phyloP scores from a whole-genome alignment of 2,797 vertebrate genomes.

The Enteromius anoplus region DNA sequence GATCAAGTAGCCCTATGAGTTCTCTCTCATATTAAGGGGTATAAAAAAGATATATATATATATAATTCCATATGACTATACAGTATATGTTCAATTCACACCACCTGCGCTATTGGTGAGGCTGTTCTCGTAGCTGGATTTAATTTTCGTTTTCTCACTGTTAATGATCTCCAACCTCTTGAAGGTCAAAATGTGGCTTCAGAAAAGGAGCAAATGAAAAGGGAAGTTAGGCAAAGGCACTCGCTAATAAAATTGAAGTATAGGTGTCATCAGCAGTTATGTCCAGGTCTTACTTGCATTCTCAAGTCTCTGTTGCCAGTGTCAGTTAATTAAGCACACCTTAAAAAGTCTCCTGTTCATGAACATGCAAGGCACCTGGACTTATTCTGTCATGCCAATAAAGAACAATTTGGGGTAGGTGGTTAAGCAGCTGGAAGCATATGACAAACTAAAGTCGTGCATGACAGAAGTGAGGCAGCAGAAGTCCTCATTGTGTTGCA shows the following conservation, averaged over 20 bases:
- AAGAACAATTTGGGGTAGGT: not conserved
- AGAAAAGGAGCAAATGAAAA: slow-evolving; percentile 3
- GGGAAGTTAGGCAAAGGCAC: slow-evolving; percentile 14
- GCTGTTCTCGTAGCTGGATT: slow-evolving; percentile 48
- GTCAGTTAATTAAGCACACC: slow-evolving; percentile 50
- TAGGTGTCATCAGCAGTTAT: slow-evolving; percentile 39
- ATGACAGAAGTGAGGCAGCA: slow-evolving; percentile 7
- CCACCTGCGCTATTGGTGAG: slow-evolving; percentile 37
- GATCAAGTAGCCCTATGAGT: slow-evolving; percentile 60
- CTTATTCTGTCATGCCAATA: slow-evolving; percentile 21
- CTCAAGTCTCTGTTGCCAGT: slow-evolving; percentile 29
- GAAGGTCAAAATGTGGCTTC: slow-evolving; percentile 51
- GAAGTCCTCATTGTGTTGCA: not conserved
- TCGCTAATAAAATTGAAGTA: slow-evolving; percentile 45
- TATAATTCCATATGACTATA: slow-evolving; percentile 40
- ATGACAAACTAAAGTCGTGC: slow-evolving; percentile 31
- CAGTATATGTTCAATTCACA: slow-evolving; percentile 25
- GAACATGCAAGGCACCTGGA: not conserved
- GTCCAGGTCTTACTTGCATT: slow-evolving; percentile 40
- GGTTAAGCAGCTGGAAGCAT: slow-evolving; percentile 12
- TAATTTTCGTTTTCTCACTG: slow-evolving; percentile 54
- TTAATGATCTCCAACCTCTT: slow-evolving; percentile 60
- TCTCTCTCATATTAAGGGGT: slow-evolving; percentile 56
- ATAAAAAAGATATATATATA: slow-evolving; percentile 47
- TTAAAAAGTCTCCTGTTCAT: slow-evolving; percentile 19